Conservation (phyloP, 2,888 invertebrate genomes). For the Opisthograptis luteolata region DNA sequence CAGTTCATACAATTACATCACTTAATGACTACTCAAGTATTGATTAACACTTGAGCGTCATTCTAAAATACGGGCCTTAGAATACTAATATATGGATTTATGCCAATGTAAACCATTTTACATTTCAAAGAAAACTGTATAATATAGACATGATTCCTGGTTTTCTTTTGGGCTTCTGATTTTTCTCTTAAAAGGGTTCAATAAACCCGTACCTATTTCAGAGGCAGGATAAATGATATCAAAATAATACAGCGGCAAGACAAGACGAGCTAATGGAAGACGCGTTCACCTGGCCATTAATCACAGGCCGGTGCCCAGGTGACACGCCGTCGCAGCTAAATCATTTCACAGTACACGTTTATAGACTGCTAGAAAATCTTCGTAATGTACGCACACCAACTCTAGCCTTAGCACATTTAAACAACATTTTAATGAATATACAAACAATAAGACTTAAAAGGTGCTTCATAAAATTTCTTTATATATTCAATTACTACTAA, state of each 20-base stretch:
- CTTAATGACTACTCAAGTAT: too few relatives aligned
- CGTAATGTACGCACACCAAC: neutral
- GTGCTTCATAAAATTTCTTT: too few relatives aligned
- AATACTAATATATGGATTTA: neutral
- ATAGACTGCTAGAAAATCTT: neutral
- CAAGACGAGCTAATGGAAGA: constrained; percentile 34
- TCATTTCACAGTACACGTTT: constrained; percentile 36
- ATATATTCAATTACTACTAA: too few relatives aligned
- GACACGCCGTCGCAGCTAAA: constrained; percentile 41
- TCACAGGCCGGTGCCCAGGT: constrained; percentile 41
- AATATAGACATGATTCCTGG: constrained; percentile 2
- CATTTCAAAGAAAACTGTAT: constrained; percentile 3
- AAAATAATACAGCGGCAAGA: constrained; percentile 31
- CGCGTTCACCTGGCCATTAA: constrained; percentile 40
- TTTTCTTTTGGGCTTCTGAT: constrained; percentile 1
- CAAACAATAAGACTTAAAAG: too few relatives aligned
- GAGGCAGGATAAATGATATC: constrained; percentile 20
- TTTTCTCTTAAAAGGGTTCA: constrained; percentile 23
- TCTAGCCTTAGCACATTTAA: too few relatives aligned
- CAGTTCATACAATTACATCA: too few relatives aligned
- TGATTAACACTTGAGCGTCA: too few relatives aligned
- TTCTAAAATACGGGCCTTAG: too few relatives aligned
- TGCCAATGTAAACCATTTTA: constrained; percentile 7
- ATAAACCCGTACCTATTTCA: constrained; percentile 11
- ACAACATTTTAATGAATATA: too few relatives aligned